Evolutionary conservation across 2,888 invertebrate species (phyloP).

Genomic region (Notodonta dromedarius): DNA sequence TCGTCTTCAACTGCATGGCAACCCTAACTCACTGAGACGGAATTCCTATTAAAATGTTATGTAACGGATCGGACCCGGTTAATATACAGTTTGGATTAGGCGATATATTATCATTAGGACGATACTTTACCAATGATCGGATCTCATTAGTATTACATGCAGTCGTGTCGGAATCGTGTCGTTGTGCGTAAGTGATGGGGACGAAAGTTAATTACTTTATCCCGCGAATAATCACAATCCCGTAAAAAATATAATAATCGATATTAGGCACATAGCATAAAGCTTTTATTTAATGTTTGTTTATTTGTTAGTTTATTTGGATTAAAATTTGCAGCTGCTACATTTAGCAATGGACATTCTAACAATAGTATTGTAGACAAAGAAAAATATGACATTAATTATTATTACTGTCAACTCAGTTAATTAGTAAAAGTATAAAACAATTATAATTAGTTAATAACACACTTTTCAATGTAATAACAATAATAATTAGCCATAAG

Average conservation of each 20-base stretch:
- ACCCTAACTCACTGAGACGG: neutral
- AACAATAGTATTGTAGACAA: too few relatives aligned
- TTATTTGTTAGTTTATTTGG: too few relatives aligned
- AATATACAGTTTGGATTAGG: slow-evolving; percentile 10
- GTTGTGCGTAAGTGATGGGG: neutral
- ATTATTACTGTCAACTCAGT: too few relatives aligned
- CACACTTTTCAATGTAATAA: too few relatives aligned
- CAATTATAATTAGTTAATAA: too few relatives aligned
- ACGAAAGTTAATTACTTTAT: neutral
- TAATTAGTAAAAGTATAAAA: too few relatives aligned
- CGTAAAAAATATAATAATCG: neutral
- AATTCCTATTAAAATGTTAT: slow-evolving; percentile 30
- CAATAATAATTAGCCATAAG: too few relatives aligned
- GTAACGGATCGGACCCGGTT: slow-evolving; percentile 16
- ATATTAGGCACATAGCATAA: too few relatives aligned
- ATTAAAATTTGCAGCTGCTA: too few relatives aligned
- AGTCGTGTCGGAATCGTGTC: slow-evolving; percentile 7
- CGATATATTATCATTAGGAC: slow-evolving; percentile 47
- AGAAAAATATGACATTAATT: too few relatives aligned
- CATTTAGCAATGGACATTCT: too few relatives aligned
- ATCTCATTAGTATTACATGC: slow-evolving; percentile 44
- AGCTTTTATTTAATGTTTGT: too few relatives aligned
- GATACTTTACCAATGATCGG: slow-evolving; percentile 50
- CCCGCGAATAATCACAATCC: neutral
- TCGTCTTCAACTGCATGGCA: neutral